A percentile compares a stretch with the other conserved stretches of the same genome.
phyloP scores from a whole-genome alignment of 2,888 invertebrate species.

The Plagodis dolabraria region DNA sequence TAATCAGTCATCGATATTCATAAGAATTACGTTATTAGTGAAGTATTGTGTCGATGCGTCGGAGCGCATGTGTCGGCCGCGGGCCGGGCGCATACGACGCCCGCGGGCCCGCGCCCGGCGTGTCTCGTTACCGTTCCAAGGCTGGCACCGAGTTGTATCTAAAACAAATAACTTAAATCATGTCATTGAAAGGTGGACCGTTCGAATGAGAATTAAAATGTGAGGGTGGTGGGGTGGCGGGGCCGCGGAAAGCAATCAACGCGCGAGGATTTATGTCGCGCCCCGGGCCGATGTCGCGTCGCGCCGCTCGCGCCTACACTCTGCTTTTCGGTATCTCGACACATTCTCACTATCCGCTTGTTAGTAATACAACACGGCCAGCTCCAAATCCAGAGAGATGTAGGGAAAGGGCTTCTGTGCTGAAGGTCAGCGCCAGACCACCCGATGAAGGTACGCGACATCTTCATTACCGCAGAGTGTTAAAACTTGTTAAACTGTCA shows the following conservation, averaged over 20 bases:
- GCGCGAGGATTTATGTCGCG: slow-evolving; percentile 64
- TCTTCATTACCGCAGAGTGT: slow-evolving; percentile 82
- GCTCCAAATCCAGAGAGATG: neutral
- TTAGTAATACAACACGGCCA: neutral
- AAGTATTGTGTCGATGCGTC: slow-evolving; percentile 43
- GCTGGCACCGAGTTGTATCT: slow-evolving; percentile 60
- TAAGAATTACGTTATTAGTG: slow-evolving; percentile 49
- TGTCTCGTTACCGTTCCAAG: slow-evolving; percentile 64
- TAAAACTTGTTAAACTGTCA: slow-evolving; percentile 82
- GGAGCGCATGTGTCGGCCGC: slow-evolving; percentile 36
- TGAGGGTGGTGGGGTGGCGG: slow-evolving; percentile 49
- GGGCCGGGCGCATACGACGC: too few relatives aligned
- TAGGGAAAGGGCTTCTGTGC: slow-evolving; percentile 1
- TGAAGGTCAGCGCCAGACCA: slow-evolving; percentile 19
- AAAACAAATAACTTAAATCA: slow-evolving; percentile 78
- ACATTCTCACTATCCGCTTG: too few relatives aligned
- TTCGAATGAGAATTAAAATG: slow-evolving; percentile 55
- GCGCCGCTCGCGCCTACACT: slow-evolving; percentile 50
- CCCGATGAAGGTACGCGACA: slow-evolving; percentile 62
- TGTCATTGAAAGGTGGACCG: slow-evolving; percentile 47
- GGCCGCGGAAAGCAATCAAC: slow-evolving; percentile 69
- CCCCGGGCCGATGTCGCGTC: slow-evolving; percentile 27
- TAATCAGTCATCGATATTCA: slow-evolving; percentile 52
- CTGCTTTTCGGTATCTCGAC: slow-evolving; percentile 31
- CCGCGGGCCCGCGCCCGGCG: slow-evolving; percentile 46